Evolutionary conservation across 35 echinoderm and acorn worm species (phyloP).

Genomic region (Lytechinus variegatus): DNA sequence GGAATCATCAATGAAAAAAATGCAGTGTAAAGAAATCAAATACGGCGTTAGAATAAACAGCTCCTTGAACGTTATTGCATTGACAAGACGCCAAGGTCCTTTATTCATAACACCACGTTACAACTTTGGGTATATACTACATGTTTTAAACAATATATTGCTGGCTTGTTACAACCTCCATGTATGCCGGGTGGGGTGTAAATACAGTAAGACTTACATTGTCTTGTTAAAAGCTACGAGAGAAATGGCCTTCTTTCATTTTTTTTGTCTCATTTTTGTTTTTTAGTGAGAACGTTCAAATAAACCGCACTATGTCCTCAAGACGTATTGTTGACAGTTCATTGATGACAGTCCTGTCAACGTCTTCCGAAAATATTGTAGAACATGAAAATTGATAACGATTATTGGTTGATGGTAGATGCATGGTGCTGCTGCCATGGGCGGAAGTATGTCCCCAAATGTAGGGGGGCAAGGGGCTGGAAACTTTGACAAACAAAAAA

Average conservation of each 20-base stretch:
- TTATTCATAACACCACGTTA: not conserved
- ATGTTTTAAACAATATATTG: not conserved
- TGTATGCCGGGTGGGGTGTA: not conserved
- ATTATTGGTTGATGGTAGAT: too few relatives aligned
- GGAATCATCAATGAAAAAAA: not conserved
- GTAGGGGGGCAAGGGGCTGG: too few relatives aligned
- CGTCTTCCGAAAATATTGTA: too few relatives aligned
- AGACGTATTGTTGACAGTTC: too few relatives aligned
- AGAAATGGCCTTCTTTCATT: not conserved
- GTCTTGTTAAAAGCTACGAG: slow-evolving; percentile 2
- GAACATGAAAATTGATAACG: too few relatives aligned
- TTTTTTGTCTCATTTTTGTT: too few relatives aligned
- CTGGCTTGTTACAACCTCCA: not conserved
- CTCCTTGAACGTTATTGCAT: not conserved
- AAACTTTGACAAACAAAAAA: too few relatives aligned
- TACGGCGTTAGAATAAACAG: not conserved
- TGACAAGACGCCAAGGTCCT: not conserved
- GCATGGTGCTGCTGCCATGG: too few relatives aligned
- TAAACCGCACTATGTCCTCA: too few relatives aligned
- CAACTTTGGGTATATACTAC: not conserved
- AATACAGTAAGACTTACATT: not conserved
- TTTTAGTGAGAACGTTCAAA: too few relatives aligned
- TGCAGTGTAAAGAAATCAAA: not conserved
- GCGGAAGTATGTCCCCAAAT: too few relatives aligned
- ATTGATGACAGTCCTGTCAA: too few relatives aligned